Percentiles rank a stretch among this genome's conserved stretches.
Evolutionary conservation across 2,888 invertebrate species (phyloP).

Genomic region (Agrilus cyanescens): DNA sequence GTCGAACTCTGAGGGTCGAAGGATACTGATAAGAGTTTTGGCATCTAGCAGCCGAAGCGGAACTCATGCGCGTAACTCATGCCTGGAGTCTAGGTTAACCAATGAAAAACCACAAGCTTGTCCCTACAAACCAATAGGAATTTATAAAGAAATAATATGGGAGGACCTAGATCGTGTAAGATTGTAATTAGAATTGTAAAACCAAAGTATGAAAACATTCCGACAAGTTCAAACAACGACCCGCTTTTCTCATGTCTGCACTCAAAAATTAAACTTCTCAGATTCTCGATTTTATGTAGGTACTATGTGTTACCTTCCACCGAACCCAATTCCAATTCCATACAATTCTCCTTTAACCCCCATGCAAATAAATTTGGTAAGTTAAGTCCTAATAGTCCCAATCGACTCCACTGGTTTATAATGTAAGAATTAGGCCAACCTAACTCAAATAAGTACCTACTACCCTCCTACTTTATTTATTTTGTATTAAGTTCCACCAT

Average conservation of each 20-base stretch:
- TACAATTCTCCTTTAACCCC: too few species aligned
- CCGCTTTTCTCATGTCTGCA: background rate
- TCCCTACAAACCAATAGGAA: conserved; percentile 35
- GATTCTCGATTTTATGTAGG: too few species aligned
- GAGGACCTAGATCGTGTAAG: conserved; percentile 34
- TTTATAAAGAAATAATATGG: conserved; percentile 37
- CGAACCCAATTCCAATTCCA: too few species aligned
- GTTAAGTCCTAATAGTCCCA: too few species aligned
- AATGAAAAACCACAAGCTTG: conserved; percentile 31
- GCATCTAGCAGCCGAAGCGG: conserved; percentile 27
- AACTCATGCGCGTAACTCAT: conserved; percentile 30
- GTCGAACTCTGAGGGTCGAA: conserved; percentile 21
- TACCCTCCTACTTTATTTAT: too few species aligned
- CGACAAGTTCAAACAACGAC: conserved; percentile 2
- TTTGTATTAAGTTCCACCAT: too few species aligned
- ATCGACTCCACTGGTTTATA: too few species aligned
- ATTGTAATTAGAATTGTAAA: conserved; percentile 36
- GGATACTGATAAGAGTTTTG: conserved; percentile 28
- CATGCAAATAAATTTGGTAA: too few species aligned
- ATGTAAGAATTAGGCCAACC: too few species aligned
- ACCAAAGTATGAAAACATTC: conserved; percentile 20
- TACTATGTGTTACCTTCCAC: too few species aligned
- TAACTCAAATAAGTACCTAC: too few species aligned
- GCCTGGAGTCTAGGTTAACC: conserved; percentile 26
- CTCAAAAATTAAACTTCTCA: background rate